Evolutionary conservation across 1,140 invertebrate species (phyloP).

Genomic region (Vanessa tameamea): DNA sequence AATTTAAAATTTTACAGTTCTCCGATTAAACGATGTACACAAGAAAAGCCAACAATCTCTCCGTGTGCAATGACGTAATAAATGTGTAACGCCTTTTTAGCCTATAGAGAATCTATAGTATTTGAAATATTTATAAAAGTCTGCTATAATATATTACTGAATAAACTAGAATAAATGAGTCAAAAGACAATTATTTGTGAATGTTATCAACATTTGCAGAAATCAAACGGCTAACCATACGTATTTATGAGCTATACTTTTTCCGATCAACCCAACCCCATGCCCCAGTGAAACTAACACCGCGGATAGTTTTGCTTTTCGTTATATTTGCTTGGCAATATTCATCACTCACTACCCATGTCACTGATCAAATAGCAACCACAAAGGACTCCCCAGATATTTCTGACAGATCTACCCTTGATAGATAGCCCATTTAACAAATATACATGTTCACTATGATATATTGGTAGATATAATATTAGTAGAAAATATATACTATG

Average conservation of each 20-base stretch:
- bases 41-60: too few species aligned
- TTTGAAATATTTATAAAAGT: too few species aligned
- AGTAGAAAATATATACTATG: neutral
- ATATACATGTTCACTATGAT: conserved; percentile 43
- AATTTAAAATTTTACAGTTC: too few species aligned
- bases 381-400: conserved; percentile 76
- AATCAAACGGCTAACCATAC: conserved; percentile 22
- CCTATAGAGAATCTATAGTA: too few species aligned
- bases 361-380: conserved; percentile 77
- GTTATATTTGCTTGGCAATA: conserved; percentile 79
- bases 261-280: conserved; percentile 61
- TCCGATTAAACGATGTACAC: too few species aligned
- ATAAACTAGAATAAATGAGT: neutral
- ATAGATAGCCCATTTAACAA: conserved; percentile 64
- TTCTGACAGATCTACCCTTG: conserved; percentile 71
- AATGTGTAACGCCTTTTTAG: too few species aligned
- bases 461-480: neutral
- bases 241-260: conserved; percentile 38
- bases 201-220: conserved; percentile 23
- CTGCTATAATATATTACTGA: too few species aligned
- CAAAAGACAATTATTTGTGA: conserved; percentile 26
- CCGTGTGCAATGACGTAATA: too few species aligned
- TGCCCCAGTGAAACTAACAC: conserved; percentile 77
- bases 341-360: conserved; percentile 78
- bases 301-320: conserved; percentile 78